phyloP scores from a whole-genome alignment of 2,113 vertebrate species.

The Lamprotornis superbus region DNA sequence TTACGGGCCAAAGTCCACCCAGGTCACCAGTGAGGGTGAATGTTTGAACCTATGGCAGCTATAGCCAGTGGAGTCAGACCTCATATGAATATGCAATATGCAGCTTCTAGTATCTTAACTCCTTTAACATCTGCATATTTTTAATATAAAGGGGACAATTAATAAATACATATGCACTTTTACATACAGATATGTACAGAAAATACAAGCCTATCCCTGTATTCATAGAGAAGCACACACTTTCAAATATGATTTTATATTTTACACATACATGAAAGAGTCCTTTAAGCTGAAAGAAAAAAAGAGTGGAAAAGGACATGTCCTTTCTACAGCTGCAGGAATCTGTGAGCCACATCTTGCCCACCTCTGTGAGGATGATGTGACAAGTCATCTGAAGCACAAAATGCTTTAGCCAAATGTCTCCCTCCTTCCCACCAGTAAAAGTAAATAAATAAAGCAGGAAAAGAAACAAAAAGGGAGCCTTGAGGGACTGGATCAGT shows the following conservation, averaged over 20 bases:
- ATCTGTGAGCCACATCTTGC: neutral
- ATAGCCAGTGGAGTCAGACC: neutral
- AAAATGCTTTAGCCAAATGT: neutral
- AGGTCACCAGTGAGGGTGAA: neutral
- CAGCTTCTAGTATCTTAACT: neutral
- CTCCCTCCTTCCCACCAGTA: conserved; percentile 1
- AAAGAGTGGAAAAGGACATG: neutral
- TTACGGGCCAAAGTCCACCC: neutral
- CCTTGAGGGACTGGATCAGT: conserved; percentile 26
- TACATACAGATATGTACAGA: neutral
- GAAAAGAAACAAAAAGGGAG: conserved; percentile 41
- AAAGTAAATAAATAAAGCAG: conserved; percentile 41
- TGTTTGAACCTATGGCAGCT: neutral
- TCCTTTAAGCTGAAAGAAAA: neutral
- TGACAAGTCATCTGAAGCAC: neutral
- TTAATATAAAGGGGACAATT: neutral
- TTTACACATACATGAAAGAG: neutral
- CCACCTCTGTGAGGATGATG: neutral
- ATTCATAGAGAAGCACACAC: neutral
- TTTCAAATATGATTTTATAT: neutral
- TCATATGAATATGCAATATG: neutral
- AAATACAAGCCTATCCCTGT: neutral
- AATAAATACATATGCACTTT: neutral
- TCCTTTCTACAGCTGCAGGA: neutral
- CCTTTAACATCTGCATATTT: neutral